Base-by-base conservation (phyloP, 2,888 invertebrate genomes). In the Ectemnius cavifrons region DNA sequence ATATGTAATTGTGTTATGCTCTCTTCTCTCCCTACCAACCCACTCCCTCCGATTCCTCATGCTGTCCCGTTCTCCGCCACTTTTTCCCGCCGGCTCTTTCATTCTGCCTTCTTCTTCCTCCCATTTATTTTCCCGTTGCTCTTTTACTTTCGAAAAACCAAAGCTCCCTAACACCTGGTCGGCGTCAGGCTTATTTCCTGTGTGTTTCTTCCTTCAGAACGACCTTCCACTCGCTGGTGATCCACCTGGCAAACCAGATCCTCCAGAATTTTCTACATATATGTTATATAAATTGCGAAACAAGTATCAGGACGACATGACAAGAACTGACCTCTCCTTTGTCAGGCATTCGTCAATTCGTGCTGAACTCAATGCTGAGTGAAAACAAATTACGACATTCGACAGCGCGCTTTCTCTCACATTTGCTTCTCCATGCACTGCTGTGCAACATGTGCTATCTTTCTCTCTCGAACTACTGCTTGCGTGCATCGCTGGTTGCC, bases 1-100 rank as follows among this genome's bases (percentile, higher is more conserved):
- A 86, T 85, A 82, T 87, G 86, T 88, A 88, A 88, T 88, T 88
- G 88, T 86, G 87, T 88, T 88, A 88, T 87, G 83, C 85, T 80
- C 86, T 83, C 85, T 82, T 79, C 80, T 75, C 79, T 59, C 78
- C 71, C 67, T 59, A 60, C 69, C 23, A 76, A 14, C 73, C 67
- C 61, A 73, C 66, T 60, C 70, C 8, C 5, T 37, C 37, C 37
- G 37, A 37, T 37, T 37, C 37, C 37, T 52, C 52, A 14, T 14
- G 14, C 70, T 67, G 65, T 58, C 47, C 57, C 57, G 28, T 67
- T 65, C 59, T 56, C 65, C 66, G 68, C 57, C 52, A 49, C 58
- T 37, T 60, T 56, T 60, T 66, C 67, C 67, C 63, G 52, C 57
- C 46, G 27, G 46, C 73, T 69, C 61, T 67, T 64, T 52, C 66